These are phyloP conservation scores for Tolmerus cingulatus DNA, from an alignment of 2,888 invertebrate genomes.

Conservation along the genomic window DNA sequence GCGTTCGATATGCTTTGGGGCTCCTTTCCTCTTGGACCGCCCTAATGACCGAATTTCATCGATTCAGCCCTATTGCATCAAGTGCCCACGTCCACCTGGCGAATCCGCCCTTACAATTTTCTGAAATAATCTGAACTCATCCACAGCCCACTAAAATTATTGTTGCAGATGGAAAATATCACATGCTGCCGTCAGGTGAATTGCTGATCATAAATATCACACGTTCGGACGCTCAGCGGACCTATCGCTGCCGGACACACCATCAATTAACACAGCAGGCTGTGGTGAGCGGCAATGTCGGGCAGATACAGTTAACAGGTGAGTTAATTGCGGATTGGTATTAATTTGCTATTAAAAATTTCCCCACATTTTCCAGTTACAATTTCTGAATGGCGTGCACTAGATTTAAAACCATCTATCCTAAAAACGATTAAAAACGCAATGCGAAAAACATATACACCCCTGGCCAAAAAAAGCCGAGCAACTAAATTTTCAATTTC, in stretches of 20 bases:
- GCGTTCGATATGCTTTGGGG: too few species aligned
- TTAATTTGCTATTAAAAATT: too few species aligned
- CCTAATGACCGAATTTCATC: neutral
- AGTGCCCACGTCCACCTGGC: neutral
- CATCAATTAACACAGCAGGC: constrained; percentile 70
- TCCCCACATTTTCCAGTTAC: too few species aligned
- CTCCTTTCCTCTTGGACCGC: neutral
- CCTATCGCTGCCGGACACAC: constrained; percentile 69
- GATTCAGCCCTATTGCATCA: neutral
- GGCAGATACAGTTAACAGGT: constrained; percentile 68
- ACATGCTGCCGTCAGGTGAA: constrained; percentile 69
- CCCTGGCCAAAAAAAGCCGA: too few species aligned
- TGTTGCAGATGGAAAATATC: constrained; percentile 66
- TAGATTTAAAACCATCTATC: too few species aligned
- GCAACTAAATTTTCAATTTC: too few species aligned
- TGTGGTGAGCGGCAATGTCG: constrained; percentile 68
- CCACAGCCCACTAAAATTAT: neutral
- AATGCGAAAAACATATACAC: too few species aligned
- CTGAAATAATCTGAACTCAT: neutral
- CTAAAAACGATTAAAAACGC: too few species aligned
- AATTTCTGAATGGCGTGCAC: too few species aligned
- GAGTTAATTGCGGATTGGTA: constrained; percentile 50
- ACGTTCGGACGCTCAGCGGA: constrained; percentile 66
- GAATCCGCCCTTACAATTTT: neutral
- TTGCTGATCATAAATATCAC: constrained; percentile 69